Evolutionary conservation across 2,797 vertebrate genomes (phyloP).

Genomic region (Halcyon badia): DNA sequence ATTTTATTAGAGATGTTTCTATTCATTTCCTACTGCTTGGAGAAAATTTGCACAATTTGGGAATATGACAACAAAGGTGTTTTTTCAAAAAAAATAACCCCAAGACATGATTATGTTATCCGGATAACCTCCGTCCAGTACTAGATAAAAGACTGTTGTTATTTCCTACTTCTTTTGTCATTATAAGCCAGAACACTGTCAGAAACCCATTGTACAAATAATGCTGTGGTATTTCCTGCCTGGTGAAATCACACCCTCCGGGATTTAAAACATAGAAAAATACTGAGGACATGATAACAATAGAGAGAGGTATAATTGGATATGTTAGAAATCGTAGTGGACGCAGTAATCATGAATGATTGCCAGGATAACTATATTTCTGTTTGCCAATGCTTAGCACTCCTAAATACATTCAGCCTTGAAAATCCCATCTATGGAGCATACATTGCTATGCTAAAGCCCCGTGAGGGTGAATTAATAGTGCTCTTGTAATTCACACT

Average conservation of each 20-base stretch:
- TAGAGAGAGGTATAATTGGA: background rate
- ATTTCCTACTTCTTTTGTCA: background rate
- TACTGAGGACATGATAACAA: background rate
- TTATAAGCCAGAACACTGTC: background rate
- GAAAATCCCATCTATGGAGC: background rate
- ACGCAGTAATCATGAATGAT: background rate
- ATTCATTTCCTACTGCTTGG: background rate
- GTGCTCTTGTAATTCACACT: slow-evolving; percentile 27
- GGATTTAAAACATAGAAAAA: background rate
- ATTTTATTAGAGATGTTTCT: background rate
- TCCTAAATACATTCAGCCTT: slow-evolving; percentile 38
- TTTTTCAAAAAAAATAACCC: background rate
- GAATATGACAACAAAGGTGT: background rate
- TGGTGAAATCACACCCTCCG: background rate
- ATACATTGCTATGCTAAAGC: background rate
- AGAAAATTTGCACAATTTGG: background rate
- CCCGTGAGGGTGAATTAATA: background rate
- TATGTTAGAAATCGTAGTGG: background rate
- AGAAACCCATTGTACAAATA: background rate
- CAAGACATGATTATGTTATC: background rate
- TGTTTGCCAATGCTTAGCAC: background rate
- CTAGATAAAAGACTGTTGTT: background rate
- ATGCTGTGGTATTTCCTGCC: background rate
- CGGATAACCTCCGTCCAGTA: background rate
- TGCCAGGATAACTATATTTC: background rate